Base-by-base conservation (phyloP, 2,113 vertebrate species). In the Lepus americanus region DNA sequence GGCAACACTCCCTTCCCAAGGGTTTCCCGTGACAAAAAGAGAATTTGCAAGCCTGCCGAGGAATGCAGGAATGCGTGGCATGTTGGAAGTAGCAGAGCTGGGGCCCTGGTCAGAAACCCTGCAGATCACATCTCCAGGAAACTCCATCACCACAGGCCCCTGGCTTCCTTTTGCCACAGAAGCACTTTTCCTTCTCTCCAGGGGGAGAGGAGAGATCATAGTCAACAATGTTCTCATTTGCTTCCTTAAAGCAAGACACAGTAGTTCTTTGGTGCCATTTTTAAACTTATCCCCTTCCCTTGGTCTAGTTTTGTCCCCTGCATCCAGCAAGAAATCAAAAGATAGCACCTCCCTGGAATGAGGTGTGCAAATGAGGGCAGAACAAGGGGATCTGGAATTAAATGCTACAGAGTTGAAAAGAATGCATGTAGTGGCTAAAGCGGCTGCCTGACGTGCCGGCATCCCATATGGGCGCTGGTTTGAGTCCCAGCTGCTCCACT, bases 281-380 rank as follows among this genome's bases (percentile, higher is more conserved):
- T 89, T 90, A 73, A 85, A 33, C 25, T 83, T 53, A 13, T 87
- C 9, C 73, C 0, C 20, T 10, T 87, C 70, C 64, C 17, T 72
- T 49, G 49, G 12, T 87, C 83, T 72, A 44, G 25, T 92, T 79
- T 87, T 9, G 27, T 78, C 83, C 82, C 79, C 74, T 83, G 20
- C 23, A 49, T 61, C 44, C 85, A 59, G 10, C 63, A 82, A 95
- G 63, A 91, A 97, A 94, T n/a, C 44, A 25, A 93, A 90, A 95
- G 74, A 61, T 53, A 67, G 83, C 9, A 0, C 89, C 53, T 84
- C 72, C 63, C 59, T 67, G 22, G 72, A 80, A 80, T 84, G 78
- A 59, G 59, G 13, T 22, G 19, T 1, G 76, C 5, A 66, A 36
- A 79, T 53, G 39, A 92, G 85, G 64, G 79, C 87, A 90, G 17